These are phyloP conservation scores for Nymphalis c-album DNA, from an alignment of 2,888 invertebrate genomes.

Conservation along the genomic window DNA sequence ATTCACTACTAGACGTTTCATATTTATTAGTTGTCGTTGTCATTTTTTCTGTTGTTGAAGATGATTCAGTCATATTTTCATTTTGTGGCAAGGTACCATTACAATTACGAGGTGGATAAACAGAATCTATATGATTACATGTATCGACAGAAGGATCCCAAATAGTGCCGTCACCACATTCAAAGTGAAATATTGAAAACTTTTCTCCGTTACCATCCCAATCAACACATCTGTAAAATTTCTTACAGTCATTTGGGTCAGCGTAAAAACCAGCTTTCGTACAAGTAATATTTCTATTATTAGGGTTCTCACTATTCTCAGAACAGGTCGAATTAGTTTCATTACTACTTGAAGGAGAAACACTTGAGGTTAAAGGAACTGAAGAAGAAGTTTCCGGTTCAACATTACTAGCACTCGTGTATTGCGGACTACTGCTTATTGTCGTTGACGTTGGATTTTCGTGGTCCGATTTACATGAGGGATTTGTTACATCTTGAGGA, in stretches of 20 bases:
- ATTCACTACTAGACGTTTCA: conserved; percentile 32
- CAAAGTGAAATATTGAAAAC: conserved; percentile 84
- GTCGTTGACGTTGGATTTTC: conserved; percentile 38
- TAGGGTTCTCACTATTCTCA: conserved; percentile 53
- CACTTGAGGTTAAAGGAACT: conserved; percentile 34
- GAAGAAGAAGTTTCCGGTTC: conserved; percentile 35
- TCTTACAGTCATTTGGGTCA: conserved; percentile 82
- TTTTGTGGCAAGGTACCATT: conserved; percentile 58
- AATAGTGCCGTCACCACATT: conserved; percentile 86
- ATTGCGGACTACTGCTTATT: conserved; percentile 39
- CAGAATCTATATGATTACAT: conserved; percentile 85
- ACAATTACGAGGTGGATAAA: conserved; percentile 81
- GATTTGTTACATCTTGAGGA: conserved; percentile 65
- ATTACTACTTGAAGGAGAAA: conserved; percentile 44
- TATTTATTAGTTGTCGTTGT: conserved; percentile 35
- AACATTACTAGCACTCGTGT: conserved; percentile 33
- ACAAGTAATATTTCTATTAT: conserved; percentile 64
- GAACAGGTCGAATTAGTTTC: conserved; percentile 49
- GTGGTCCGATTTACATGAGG: conserved; percentile 53
- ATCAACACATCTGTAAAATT: conserved; percentile 85
- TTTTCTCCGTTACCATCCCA: conserved; percentile 78
- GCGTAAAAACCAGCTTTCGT: conserved; percentile 83
- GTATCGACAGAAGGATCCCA: conserved; percentile 85
- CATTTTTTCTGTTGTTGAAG: conserved; percentile 40
- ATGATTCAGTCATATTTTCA: conserved; percentile 45